Base-by-base conservation (phyloP, 2,888 invertebrate species). In the Pammene fasciana region DNA sequence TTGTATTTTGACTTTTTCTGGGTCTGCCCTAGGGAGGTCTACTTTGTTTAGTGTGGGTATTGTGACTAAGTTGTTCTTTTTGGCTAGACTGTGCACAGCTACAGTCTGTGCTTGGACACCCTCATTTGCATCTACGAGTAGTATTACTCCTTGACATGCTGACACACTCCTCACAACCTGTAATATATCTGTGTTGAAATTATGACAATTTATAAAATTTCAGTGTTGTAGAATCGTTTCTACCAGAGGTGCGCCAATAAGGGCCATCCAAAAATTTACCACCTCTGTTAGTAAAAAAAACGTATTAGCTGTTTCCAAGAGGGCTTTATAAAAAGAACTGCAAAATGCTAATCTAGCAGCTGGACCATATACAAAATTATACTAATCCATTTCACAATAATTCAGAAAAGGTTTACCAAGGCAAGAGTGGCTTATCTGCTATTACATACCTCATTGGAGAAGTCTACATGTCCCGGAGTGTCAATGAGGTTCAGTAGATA, bases 381-480 rank as follows among this genome's bases (percentile, higher is more conserved):
- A 26, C 26, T 26, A 26, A 4, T 26, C 26, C 26, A 26, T 26
- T 3, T 3, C 26, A 26, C 26, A 26, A 26, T 38, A 38, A 38
- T 38, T 38, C 38, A 38, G 38, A 38, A 38, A 38, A 3, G 6
- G 11, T 43, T 38, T 38, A 38, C 38, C 1, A 26, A 43, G 11
- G 1, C 43, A 43, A 11, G 10, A 11, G 43, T 43, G 13, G 38
- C 10, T 43, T 10, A 43, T 9, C 43, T 43, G 11, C 4, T 10
- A 4, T 11, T 10, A 43, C 65, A 74, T 78, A 98, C 99, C 94
- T 99, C 99, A 92, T 97, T 98, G 14, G 97, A 96, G 87, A 99
- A 99, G 87, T 99, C 99, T 0, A 99, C 99, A 94, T 99, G 99
- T 2, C 99, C 99, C 6, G 99, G 99, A 16, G 99, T 99, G 86